Evolutionary conservation across 2,113 vertebrate species (phyloP), one percentile per base, ranked within the genome.

Genomic region (Romanogobio albipinnatus): DNA sequence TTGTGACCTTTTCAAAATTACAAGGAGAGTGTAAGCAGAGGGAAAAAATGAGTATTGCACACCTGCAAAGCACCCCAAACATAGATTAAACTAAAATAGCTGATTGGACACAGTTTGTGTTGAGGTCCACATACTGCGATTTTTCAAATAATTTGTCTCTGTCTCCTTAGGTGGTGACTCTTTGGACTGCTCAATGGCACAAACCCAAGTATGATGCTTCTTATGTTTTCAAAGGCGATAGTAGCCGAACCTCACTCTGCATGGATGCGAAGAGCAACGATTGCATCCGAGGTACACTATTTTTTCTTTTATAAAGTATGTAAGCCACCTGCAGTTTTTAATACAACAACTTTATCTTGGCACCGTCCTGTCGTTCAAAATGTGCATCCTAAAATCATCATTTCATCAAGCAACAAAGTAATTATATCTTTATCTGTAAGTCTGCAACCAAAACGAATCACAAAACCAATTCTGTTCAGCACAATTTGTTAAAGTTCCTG

Each of bases 51-150:
- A 22, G 11, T 5, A 19, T 13, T 43, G 73, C 80, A 58, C 74
- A 85, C 83, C 83, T 87, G 84, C 71, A 45, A 43, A 39, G 51
- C 26, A 17, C 9, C 24, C 29, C 26, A 56, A 33, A 24, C 71
- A 45, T 76, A 79, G 80, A 82, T 81, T 81, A 81, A 53, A 81
- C 74, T 59, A 66, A 70, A 87, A 76, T 1, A 71, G 79, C 86
- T 82, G 73, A 82, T 84, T 84, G 73, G 70, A 76, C 71, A 53
- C 79, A 76, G 53, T 77, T 82, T 70, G 47, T 83, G 81, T 84
- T 43, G 29, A 43, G 10, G 74, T 49, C 47, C 70, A 61, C 36
- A 47, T 51, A 13, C 7, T 43, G 64, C 74, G 22, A 36, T 71
- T 68, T 82, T 83, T 36, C 56, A 39, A 78, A 85, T 22, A 43